Evolutionary conservation across 2,113 vertebrate species (phyloP), one percentile per base, ranked within the genome.

Genomic region (Rhabdornis inornatus): DNA sequence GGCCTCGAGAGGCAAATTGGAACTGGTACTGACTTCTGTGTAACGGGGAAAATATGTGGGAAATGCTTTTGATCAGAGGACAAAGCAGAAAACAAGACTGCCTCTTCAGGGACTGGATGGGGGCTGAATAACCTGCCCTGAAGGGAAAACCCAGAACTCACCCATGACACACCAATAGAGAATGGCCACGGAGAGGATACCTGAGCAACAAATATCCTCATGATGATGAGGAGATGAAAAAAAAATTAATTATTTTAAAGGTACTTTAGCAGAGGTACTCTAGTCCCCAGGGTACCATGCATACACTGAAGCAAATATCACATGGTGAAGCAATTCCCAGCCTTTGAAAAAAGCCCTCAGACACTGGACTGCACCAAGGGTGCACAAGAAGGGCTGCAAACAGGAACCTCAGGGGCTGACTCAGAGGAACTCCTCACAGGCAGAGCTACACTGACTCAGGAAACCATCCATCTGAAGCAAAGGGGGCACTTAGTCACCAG

Each of bases 1-100:
- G 6, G 0, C 15, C 14, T 72, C 0, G 0, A 37, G 40, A 84
- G 40, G 63, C 17, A 1, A 4, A 52, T 9, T 3, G 2, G 37
- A 75, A 31, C 20, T 16, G 10, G 47, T 21, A 23, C 39, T 55
- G 44, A 39, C 13, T 64, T 56, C 27, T 56, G 27, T 31, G 8
- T 30, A 30, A 44, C 18, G 56, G 33, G 19, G 5, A 50, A 39
- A 88, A 66, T 13, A 40, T 3, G 6, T 21, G 9, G 24, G 31
- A 90, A 81, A 61, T 44, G 22, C 5, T 83, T 89, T 42, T 52
- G 57, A 52, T 50, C 20, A 39, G 60, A 89, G 40, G n/a, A 50
- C 71, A 89, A 68, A 68, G 17, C 11, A 17, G 20, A 72, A 75
- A 80, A 76, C 10, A 42, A 28, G 27, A 39, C 47, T 49, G 15